Percentiles rank a stretch among this genome's conserved stretches.
Conservation (phyloP, 1,140 invertebrate genomes). For the Pseudomyrmex flavicornis region DNA sequence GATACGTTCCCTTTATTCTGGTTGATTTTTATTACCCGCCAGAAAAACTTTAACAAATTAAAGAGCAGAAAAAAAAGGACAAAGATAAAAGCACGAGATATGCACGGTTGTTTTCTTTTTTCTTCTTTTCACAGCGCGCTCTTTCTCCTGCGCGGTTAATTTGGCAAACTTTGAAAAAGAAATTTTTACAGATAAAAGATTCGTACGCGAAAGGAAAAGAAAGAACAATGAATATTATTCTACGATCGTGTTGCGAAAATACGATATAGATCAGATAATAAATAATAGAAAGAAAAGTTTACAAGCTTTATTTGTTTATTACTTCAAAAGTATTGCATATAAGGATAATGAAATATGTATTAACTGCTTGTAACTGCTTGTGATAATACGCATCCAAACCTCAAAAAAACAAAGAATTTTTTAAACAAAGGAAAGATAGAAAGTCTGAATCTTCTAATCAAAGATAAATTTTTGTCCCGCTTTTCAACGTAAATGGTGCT, state of each 20-base stretch:
- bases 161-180: constrained; percentile 24
- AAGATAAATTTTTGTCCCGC: neutral
- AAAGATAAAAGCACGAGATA: constrained; percentile 48
- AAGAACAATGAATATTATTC: constrained; percentile 31
- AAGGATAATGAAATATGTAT: neutral
- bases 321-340: neutral
- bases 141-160: constrained; percentile 32
- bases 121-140: neutral
- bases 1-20: constrained; percentile 26
- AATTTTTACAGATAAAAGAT: constrained; percentile 31
- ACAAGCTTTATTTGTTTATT: constrained; percentile 4
- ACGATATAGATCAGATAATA: neutral
- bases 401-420: too few relatives aligned
- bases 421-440: neutral
- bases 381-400: too few relatives aligned
- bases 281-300: neutral
- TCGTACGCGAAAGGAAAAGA: constrained; percentile 9
- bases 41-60: constrained; percentile 48
- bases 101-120: constrained; percentile 33
- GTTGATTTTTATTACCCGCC: constrained; percentile 4
- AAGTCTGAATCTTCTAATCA: neutral
- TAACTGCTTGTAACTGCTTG: too few relatives aligned
- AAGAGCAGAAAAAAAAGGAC: constrained; percentile 47
- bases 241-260: neutral
- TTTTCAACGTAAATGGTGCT: constrained; percentile 16